Conservation (phyloP, 1,140 invertebrate genomes). For the Euura saliciscinereae region DNA sequence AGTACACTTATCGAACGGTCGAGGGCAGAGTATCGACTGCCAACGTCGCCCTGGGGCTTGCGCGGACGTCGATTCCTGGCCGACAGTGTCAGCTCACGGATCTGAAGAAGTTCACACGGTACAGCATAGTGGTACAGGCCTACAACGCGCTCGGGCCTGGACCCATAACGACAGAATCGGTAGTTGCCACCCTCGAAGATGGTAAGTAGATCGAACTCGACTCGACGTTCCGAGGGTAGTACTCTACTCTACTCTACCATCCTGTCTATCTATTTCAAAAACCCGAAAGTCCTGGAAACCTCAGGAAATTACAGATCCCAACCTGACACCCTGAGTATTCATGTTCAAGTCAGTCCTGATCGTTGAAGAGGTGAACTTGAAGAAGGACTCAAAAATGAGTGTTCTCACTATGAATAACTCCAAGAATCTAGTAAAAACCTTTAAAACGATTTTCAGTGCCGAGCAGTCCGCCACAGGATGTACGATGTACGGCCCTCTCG, state of each 20-base stretch:
- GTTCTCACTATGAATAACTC: neutral
- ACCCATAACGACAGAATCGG: conserved; percentile 81
- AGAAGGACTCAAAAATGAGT: neutral
- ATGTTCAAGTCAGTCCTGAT: neutral
- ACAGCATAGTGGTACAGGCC: conserved; percentile 89
- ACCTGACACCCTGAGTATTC: too few relatives aligned
- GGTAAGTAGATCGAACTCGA: conserved; percentile 63
- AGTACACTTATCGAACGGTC: conserved; percentile 55
- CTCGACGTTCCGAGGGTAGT: too few relatives aligned
- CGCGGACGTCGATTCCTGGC: conserved; percentile 54
- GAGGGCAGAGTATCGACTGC: conserved; percentile 56
- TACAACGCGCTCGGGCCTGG: conserved; percentile 91
- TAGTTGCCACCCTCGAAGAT: conserved; percentile 86
- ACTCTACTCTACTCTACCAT: too few relatives aligned
- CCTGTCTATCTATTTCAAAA: too few relatives aligned
- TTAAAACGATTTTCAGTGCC: conserved; percentile 66
- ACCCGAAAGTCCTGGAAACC: too few relatives aligned
- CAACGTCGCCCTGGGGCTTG: conserved; percentile 52
- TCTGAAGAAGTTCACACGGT: conserved; percentile 86
- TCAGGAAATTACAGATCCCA: too few relatives aligned
- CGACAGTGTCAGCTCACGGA: conserved; percentile 53
- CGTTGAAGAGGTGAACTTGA: neutral
- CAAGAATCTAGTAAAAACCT: conserved; percentile 8
- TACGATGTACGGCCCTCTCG: conserved; percentile 77
- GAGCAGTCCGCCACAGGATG: conserved; percentile 77